A percentile compares a stretch with the other conserved stretches of the same genome.
These are phyloP conservation scores for Uropetala carovei DNA, from an alignment of 2,888 invertebrate species.

Conservation along the genomic window DNA sequence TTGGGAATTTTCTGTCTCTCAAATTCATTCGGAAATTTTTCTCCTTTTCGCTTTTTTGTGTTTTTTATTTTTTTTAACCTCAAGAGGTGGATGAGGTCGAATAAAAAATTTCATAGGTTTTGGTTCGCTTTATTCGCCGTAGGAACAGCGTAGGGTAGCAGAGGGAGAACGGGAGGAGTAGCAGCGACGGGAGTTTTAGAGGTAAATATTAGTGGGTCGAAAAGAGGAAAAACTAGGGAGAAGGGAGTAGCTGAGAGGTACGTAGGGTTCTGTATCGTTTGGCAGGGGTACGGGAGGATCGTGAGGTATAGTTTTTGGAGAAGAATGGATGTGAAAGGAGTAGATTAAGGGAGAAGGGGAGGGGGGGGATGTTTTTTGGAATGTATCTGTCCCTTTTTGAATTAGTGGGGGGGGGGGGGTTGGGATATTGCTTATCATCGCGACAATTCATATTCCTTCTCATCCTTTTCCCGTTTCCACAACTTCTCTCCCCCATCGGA, in stretches of 20 bases:
- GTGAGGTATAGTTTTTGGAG: neutral
- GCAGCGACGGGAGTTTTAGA: neutral
- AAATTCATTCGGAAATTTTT: slow-evolving; percentile 30
- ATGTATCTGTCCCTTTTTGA: neutral
- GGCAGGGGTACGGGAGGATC: neutral
- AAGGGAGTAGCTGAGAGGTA: neutral
- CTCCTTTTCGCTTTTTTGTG: too few species aligned
- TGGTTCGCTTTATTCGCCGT: neutral
- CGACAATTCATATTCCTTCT: neutral
- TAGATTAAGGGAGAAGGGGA: neutral
- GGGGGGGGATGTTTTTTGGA: neutral
- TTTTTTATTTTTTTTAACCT: neutral
- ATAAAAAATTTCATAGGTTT: neutral
- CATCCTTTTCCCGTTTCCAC: neutral
- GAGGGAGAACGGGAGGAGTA: neutral
- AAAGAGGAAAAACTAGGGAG: neutral
- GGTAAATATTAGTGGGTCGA: too few species aligned
- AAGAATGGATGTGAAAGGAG: neutral
- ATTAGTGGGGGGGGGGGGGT: neutral
- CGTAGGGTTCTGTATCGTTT: too few species aligned
- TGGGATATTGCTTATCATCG: neutral
- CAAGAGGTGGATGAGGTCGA: neutral
- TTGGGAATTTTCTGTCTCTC: slow-evolving; percentile 8
- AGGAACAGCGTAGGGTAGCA: too few species aligned
- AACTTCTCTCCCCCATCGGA: too few species aligned